Base-by-base conservation (phyloP, 2,797 vertebrate species). In the Setipinna tenuifilis region DNA sequence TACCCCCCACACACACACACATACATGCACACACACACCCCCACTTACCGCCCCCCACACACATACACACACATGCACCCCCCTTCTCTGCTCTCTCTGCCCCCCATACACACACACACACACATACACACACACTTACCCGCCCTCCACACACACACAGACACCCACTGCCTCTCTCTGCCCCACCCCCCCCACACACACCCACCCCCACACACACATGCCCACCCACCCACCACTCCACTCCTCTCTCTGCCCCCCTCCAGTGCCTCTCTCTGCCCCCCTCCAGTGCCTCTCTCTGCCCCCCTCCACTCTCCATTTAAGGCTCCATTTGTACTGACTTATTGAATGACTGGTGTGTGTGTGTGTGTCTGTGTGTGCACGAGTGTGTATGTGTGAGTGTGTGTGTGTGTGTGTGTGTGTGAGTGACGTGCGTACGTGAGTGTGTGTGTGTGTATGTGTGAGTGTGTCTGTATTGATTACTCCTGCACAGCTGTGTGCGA, bases 401-500 rank as follows among this genome's bases (percentile, higher is more conserved):
- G 50, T 54, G 50, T 54, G 50, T 54, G 50, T 54, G 50, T 54
- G 21, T 82, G 82, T 87, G 80, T 86, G 86, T 84, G 83, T 25
- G 71, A 35, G 71, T 35, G 35, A 2, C 31, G 7, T 54, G 7
- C 9, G 50, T 82, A 85, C 82, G 87, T 14, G 50, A 10, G 50
- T 54, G 71, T 78, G 2, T 54, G 50, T 54, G 50, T 54, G 7
- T 41, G 35, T 41, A 41, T 54, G 50, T 54, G 50, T 54, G 7
- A 3, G 7, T 54, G 50, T 54, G 35, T 41, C 87, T 81, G 48
- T 89, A 88, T 88, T 88, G 85, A 90, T 90, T 85, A 57, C 14
- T 31, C 16, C 35, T 19, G 78, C 81, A 88, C 86, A 89, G 90
- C 88, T 87, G 83, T 83, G 82, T 82, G 61, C 75, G 83, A 83